phyloP scores from a whole-genome alignment of 2,888 invertebrate species.

The Trissolcus japonicus region DNA sequence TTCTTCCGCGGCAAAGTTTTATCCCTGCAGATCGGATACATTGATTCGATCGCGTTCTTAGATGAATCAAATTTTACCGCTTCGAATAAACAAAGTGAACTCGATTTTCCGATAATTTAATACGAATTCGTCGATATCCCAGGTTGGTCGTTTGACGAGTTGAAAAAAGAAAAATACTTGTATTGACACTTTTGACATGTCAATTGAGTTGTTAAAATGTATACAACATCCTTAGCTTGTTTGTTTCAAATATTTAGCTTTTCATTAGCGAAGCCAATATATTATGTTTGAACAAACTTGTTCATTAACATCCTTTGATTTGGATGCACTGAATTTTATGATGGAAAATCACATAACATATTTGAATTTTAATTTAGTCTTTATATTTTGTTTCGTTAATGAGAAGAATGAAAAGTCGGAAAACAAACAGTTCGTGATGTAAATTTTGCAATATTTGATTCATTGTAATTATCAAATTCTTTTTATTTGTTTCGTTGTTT shows the following conservation, averaged over 20 bases:
- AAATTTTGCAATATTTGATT: too few relatives aligned
- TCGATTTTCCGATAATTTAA: too few relatives aligned
- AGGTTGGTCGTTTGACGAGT: neutral
- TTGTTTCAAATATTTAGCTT: slow-evolving; percentile 14
- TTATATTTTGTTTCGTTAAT: too few relatives aligned
- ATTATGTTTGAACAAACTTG: slow-evolving; percentile 11
- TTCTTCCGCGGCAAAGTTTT: slow-evolving; percentile 35
- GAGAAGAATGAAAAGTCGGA: too few relatives aligned
- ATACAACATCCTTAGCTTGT: slow-evolving; percentile 8
- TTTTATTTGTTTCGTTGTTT: too few relatives aligned
- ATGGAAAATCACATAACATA: too few relatives aligned
- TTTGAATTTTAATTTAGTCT: too few relatives aligned
- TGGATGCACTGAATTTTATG: too few relatives aligned
- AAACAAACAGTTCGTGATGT: too few relatives aligned
- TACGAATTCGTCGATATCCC: neutral
- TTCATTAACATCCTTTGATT: too few relatives aligned
- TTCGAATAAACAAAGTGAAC: slow-evolving; percentile 21
- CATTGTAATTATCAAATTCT: too few relatives aligned
- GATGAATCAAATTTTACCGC: slow-evolving; percentile 19
- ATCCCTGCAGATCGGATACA: slow-evolving; percentile 20
- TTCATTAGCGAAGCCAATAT: slow-evolving; percentile 17
- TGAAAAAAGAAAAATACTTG: too few relatives aligned
- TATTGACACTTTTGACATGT: neutral
- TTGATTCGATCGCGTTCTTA: slow-evolving; percentile 24
- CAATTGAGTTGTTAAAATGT: slow-evolving; percentile 3